Conservation (phyloP, 2,888 invertebrate genomes). For the Laspeyria flexula region DNA sequence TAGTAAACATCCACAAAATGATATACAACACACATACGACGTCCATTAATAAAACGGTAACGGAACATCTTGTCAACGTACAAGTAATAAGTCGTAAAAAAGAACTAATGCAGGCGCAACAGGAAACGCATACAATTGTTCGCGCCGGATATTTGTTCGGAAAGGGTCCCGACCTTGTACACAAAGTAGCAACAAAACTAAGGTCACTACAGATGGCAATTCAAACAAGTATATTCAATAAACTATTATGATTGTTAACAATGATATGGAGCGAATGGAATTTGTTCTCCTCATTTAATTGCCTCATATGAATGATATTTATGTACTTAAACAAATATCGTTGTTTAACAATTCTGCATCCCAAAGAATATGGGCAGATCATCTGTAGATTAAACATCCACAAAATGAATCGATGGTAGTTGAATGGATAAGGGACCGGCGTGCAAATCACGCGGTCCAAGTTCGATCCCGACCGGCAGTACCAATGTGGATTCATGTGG, state of each 20-base stretch:
- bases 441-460: no score
- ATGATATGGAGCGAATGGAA: conserved; percentile 14
- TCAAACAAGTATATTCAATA: conserved; percentile 20
- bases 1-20: not conserved
- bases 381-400: no score
- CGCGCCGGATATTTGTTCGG: conserved; percentile 69
- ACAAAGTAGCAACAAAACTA: conserved; percentile 40
- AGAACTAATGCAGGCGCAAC: conserved; percentile 72
- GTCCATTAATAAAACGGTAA: conserved; percentile 43
- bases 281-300: not conserved
- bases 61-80: conserved; percentile 61
- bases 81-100: conserved; percentile 70
- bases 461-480: no score
- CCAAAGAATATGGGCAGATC: no score
- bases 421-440: no score
- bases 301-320: not conserved
- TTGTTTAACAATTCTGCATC: no score
- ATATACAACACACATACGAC: not conserved
- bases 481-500: no score
- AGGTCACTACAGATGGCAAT: conserved; percentile 31
- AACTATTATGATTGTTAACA: conserved; percentile 10
- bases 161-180: conserved; percentile 74
- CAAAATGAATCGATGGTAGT: no score
- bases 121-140: conserved; percentile 72
- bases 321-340: conserved; percentile 9